These are phyloP conservation scores for Syrmaticus mikado DNA, from an alignment of 2,113 vertebrate genomes.

Conservation along the genomic window DNA sequence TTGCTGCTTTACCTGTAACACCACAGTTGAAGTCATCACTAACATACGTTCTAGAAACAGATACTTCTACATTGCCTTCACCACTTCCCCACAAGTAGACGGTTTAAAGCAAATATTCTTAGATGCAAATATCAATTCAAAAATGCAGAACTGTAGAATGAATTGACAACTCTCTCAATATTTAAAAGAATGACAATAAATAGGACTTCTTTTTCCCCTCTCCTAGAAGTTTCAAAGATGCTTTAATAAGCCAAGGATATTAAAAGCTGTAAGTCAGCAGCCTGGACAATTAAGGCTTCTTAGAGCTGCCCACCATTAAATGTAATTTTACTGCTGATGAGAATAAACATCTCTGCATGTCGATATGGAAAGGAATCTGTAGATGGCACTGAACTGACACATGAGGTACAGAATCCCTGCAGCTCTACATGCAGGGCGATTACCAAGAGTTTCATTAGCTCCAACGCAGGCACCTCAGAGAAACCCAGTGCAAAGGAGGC, in stretches of 20 bases:
- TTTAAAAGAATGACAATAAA: background rate
- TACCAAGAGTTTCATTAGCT: background rate
- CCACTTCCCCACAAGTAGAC: background rate
- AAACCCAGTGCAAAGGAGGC: background rate
- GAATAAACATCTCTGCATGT: background rate
- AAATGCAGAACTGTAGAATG: background rate
- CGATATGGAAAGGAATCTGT: background rate
- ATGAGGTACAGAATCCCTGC: background rate
- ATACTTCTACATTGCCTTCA: background rate
- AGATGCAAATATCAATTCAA: background rate
- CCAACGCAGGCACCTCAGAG: background rate
- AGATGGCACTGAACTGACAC: slow-evolving; percentile 3
- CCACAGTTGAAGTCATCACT: background rate
- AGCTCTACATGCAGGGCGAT: background rate
- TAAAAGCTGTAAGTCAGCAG: background rate
- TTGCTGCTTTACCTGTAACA: background rate
- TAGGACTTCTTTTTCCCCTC: background rate
- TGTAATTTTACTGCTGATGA: background rate
- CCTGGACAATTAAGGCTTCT: background rate
- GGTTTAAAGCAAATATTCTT: background rate
- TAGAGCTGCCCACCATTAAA: background rate
- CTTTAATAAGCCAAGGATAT: background rate
- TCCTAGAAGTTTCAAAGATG: rapidly evolving
- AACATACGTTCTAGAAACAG: background rate
- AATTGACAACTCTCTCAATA: background rate